phyloP scores from a whole-genome alignment of 2,888 invertebrate genomes.

The Aquatica leii region DNA sequence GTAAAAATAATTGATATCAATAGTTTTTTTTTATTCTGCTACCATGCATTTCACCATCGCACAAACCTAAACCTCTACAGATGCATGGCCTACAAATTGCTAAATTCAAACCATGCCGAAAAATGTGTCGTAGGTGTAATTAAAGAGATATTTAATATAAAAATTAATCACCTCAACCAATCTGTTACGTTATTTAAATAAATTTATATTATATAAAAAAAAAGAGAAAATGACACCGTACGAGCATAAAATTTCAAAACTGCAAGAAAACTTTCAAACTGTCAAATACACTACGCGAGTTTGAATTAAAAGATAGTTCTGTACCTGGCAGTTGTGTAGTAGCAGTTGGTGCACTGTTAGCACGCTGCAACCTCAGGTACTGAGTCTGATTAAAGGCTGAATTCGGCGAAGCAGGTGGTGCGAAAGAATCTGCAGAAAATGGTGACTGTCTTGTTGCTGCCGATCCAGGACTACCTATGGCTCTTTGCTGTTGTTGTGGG shows the following conservation, averaged over 20 bases:
- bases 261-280: constrained; percentile 31
- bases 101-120: constrained; percentile 42
- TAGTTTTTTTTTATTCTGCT: constrained; percentile 37
- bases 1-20: constrained; percentile 31
- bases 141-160: constrained; percentile 25
- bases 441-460: constrained; percentile 65
- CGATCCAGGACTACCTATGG: constrained; percentile 64
- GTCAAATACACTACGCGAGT: not conserved
- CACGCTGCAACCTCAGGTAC: constrained; percentile 67
- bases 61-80: constrained; percentile 46
- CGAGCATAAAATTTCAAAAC: constrained; percentile 30
- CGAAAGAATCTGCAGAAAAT: constrained; percentile 63
- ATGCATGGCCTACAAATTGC: constrained; percentile 49
- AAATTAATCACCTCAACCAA: constrained; percentile 36
- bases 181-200: constrained; percentile 21
- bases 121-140: constrained; percentile 31
- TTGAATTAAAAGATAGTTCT: not conserved
- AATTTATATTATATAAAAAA: constrained; percentile 12
- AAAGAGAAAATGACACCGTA: constrained; percentile 28
- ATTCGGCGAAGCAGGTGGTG: constrained; percentile 64
- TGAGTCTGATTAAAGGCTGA: constrained; percentile 60
- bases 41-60: constrained; percentile 47
- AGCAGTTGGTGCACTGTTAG: constrained; percentile 66
- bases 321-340: constrained; percentile 69
- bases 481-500: constrained; percentile 54